These are phyloP conservation scores for Oithona nana DNA, from an alignment of 2,888 invertebrate species.

Conservation along the genomic window DNA sequence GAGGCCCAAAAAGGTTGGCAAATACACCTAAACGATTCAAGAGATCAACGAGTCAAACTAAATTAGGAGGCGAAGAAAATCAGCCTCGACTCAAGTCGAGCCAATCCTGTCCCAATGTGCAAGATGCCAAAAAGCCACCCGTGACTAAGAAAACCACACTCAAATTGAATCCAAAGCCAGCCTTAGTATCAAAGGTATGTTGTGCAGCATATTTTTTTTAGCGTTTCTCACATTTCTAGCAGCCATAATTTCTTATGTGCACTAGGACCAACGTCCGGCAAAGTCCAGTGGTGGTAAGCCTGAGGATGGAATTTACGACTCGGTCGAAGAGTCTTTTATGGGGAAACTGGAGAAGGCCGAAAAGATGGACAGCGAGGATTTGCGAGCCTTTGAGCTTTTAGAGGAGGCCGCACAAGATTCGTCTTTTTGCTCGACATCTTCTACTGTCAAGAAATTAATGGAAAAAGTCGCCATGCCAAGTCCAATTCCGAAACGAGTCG, in stretches of 20 bases:
- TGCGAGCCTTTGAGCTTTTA: conserved; percentile 53
- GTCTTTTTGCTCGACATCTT: conserved; percentile 49
- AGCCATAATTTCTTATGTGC: not conserved
- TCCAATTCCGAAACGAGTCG: not conserved
- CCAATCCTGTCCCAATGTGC: not conserved
- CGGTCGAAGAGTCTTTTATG: conserved; percentile 5
- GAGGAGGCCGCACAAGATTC: conserved; percentile 49
- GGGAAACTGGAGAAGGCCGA: conserved; percentile 1
- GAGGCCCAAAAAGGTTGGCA: too few species aligned
- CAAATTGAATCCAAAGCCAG: not conserved
- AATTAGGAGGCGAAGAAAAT: too few species aligned
- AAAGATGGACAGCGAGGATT: conserved; percentile 34
- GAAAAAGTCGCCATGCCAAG: conserved; percentile 8
- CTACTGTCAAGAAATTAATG: conserved; percentile 27
- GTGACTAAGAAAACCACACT: not conserved
- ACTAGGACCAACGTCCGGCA: not conserved
- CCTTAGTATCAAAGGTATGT: too few species aligned
- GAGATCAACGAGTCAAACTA: too few species aligned
- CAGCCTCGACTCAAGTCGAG: not conserved
- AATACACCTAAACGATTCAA: too few species aligned
- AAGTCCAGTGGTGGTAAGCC: not conserved
- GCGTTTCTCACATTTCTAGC: conserved; percentile 26
- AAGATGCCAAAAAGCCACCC: not conserved
- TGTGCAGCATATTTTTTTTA: too few species aligned
- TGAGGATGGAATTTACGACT: not conserved